Base-by-base conservation (phyloP, 2,888 invertebrate species). In the Priocnemis perturbator region DNA sequence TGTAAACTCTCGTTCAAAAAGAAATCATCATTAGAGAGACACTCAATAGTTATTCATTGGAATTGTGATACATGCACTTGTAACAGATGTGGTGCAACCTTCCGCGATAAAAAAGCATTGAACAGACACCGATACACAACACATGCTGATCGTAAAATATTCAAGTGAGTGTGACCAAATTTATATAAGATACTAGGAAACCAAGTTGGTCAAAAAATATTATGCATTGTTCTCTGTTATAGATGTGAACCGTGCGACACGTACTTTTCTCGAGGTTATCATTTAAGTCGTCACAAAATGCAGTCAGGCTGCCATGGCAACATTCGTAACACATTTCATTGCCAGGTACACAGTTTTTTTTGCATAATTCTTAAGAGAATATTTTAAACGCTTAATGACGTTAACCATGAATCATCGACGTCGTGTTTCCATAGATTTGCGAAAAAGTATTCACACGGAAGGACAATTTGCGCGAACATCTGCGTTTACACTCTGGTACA, bases 1-100 rank as follows among this genome's bases (percentile, higher is more conserved):
- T 97, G 96, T 82, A 91, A 92, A 14, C 94, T 95, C 84, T 92
- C 93, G 3, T 96, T 96, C 83, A 92, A 93, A 82, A 92, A 93
- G 45, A 91, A 93, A 83, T 90, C 92, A 26, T 94, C 93, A 77
- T 91, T 93, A 71, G 91, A 92, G 57, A 91, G 93, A 7, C 96
- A 96, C 87, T 88, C 91, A 17, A 90, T 91, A 60, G 92, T 93
- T 15, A 93, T 95, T 68, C 96, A 96, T 87, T 93, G 94, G 57
- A 92, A 90, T 71, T 91, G 92, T 47, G 91, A 91, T 55, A 91
- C 92, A 71, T 91, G 92, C 73, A 87, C 90, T 1, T 96, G 96
- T 84, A 89, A 90, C 1, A 91, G 93, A 64, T 96, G 96, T 81
- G 90, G 91, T 64, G 93, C 93, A 0, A 90, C 91, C n/a, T 93